Conservation (phyloP, 2,797 vertebrate genomes). For the Clarias fuscus region DNA sequence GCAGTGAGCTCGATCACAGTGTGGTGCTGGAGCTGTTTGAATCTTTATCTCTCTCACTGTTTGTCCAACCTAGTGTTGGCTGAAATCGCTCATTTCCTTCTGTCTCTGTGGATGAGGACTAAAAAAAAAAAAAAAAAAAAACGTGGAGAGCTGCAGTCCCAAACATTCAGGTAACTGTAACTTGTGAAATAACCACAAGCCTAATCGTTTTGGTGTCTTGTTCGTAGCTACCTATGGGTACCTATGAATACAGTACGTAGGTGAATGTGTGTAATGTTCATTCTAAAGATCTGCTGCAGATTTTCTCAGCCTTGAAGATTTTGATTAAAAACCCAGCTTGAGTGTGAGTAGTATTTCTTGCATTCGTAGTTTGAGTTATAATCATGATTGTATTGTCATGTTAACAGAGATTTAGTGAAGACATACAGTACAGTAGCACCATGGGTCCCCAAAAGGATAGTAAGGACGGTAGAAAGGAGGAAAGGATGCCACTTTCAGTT, state of each 20-base stretch:
- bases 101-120: background rate
- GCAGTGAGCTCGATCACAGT: slow-evolving; percentile 13
- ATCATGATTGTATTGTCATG: background rate
- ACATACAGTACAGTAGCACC: too few species aligned
- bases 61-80: slow-evolving; percentile 30
- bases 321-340: background rate
- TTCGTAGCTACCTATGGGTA: background rate
- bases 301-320: background rate
- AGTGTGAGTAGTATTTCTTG: background rate
- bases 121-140: slow-evolving; percentile 36
- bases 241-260: background rate
- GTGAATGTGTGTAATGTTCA: background rate
- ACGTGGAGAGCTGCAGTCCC: slow-evolving; percentile 33
- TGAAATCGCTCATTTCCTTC: background rate
- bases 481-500: too few species aligned
- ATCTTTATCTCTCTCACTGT: slow-evolving; percentile 12
- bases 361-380: background rate
- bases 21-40: slow-evolving; percentile 5
- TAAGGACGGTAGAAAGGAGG: too few species aligned
- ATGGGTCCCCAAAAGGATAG: too few species aligned
- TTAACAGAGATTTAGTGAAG: background rate
- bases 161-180: slow-evolving; percentile 37
- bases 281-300: background rate
- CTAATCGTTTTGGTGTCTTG: background rate
- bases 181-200: slow-evolving; percentile 36